Conservation (phyloP, 1,140 invertebrate species). For the Planococcus citri region DNA sequence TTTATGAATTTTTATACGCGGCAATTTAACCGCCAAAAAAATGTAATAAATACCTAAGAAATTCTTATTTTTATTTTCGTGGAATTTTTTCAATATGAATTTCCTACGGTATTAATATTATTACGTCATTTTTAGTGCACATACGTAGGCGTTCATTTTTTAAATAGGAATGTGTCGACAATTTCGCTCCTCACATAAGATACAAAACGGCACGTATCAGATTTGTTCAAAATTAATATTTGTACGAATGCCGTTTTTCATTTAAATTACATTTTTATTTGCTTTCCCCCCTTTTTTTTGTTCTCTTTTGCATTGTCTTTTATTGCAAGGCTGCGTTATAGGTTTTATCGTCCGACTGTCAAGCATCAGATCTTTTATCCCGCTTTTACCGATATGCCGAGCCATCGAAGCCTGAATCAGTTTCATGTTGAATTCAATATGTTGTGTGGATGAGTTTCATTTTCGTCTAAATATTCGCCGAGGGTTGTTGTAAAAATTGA, state of each 20-base stretch:
- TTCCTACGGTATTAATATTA: constrained; percentile 8
- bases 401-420: background rate
- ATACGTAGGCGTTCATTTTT: background rate
- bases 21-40: background rate
- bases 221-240: constrained; percentile 5
- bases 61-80: background rate
- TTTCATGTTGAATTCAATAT: background rate
- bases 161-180: background rate
- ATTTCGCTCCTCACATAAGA: background rate
- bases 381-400: background rate
- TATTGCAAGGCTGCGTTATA: no score
- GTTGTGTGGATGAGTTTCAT: background rate
- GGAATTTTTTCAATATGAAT: background rate
- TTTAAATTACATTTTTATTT: constrained; percentile 5
- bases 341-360: no score
- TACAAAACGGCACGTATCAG: background rate
- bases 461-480: background rate
- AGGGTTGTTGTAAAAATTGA: background rate
- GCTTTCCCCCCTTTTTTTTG: background rate
- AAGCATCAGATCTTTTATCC: no score
- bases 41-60: background rate
- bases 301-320: no score
- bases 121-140: background rate
- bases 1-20: background rate
- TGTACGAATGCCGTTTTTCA: background rate